Base-by-base conservation (phyloP, 1,140 invertebrate species). In the Heliconius himera region DNA sequence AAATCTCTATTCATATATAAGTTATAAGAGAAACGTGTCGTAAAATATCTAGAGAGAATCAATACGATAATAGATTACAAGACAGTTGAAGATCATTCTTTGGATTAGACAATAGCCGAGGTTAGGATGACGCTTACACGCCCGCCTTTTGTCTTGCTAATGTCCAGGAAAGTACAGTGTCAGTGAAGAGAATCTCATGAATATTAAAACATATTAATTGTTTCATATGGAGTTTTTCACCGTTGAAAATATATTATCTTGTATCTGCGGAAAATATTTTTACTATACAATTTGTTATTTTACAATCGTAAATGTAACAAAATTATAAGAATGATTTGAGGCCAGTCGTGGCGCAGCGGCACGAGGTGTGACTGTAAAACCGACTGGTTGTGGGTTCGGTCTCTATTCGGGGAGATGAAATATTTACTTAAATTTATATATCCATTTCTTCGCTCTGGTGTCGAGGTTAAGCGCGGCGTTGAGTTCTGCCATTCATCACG, bases 121-220 rank as follows among this genome's bases (percentile, higher is more conserved):
- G 89, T 84, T 86, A 83, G 76, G 83, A 82, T 81, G 82, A 85
- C 86, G 82, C 82, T 85, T 76, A 78, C 80, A 81, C 73, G 74
- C 60, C 72, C 51, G 84, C 77, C 85, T 81, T 90, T 93, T 93
- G 89, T 93, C 89, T 89, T 90, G 89, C 83, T 88, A 93, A 93
- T 93, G 83, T 81, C 75, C 83, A 77, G 83, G 81, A 87, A 84
- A 82, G 83, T 77, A 83, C 77, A 84, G 78, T 83, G 74, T 49
- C 82, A 26, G 13, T 72, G 51, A 77, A 79, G 85, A 84, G 79
- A 78, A 81, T 49, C 86, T 92, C 89, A 93, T 92, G 90, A 92
- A 93, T 93, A 93, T 91, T 91, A 88, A 92, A 72, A 76, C 60
- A 87, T 87, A 89, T 90, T 91, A 88, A 85, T 88, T 91, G 87